Base-by-base conservation (phyloP, 2,888 invertebrate species). In the Notodonta dromedarius region DNA sequence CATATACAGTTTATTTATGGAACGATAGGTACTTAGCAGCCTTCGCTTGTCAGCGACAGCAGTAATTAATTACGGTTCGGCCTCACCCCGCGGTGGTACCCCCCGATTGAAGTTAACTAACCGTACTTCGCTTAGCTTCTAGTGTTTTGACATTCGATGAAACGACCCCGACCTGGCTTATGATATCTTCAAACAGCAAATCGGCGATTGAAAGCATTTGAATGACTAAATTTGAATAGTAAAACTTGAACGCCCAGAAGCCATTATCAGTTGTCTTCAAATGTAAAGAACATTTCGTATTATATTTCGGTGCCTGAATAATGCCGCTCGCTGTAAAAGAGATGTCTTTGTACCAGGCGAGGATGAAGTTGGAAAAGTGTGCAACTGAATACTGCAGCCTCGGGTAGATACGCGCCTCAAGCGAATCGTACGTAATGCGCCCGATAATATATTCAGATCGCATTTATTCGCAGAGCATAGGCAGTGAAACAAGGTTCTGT, bases 361-460 rank as follows among this genome's bases (percentile, higher is more conserved):
- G 78, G 82, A 84, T 82, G 83, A 82, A 89, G 84, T 84, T 84
- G 77, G 82, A 81, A 83, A 78, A 88, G 84, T 85, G 81, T 83
- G 85, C 87, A 85, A 80, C 83, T 84, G 84, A 83, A 88, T 88
- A 83, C 82, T 84, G 82, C 85, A 87, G 81, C 76, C 80, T 76
- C 77, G 76, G 78, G 79, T 81, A 86, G 85, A 87, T 86, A 85
- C 82, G 78, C 85, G 87, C 81, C 90, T 90, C 89, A 84, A 89
- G 88, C 87, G 90, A 87, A 84, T 79, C 88, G 89, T 84, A 86
- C 79, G 84, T 93, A 92, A 92, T 91, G 87, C 86, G 85, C 85
- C 83, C 86, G 89, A 89, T 90, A 90, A 91, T 91, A 90, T 89
- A 91, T 92, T 91, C 91, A 80, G 84, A 91, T 91, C 85, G 88